Evolutionary conservation across 2,797 vertebrate genomes (phyloP), one percentile per base, ranked within the genome.

Genomic region (Pipistrellus pygmaeus): DNA sequence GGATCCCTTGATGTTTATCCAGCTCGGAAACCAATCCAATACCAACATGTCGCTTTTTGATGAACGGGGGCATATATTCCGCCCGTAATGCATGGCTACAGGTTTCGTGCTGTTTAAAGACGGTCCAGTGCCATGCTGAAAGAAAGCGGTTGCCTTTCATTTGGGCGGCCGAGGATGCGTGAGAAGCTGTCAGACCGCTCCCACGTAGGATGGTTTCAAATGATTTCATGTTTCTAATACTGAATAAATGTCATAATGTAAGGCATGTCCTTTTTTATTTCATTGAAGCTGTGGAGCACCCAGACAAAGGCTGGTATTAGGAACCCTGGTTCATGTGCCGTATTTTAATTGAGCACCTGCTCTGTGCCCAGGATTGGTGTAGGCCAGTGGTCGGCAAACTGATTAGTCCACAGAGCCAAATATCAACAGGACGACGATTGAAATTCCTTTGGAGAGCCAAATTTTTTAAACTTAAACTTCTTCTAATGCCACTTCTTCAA

Each of bases 181-280:
- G 82, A 72, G 92, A 93, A 76, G 14, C 38, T 88, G 66, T 60
- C 72, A 83, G 76, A 30, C 38, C 64, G 44, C 3, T 73, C 10
- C 15, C 51, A 64, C 51, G 35, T 55, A 41, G 18, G 57, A 25
- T 57, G 11, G n/a, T 81, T 38, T 25, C 55, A 62, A 62, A 32
- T 17, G 30, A 27, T 81, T 88, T 93, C 81, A n/a, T 87, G 44
- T 94, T 95, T 90, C 23, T 93, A 71, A 82, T 64, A 78, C 21
- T 64, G 51, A 84, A 27, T 85, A 75, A 78, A 62, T 64, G 18
- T n/a, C 23, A 78, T 48, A n/a, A 41, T 69, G 10, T 25, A 64
- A 30, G 62, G 3, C n/a, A 35, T 53, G 87, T 92, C n/a, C 21
- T n/a, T 90, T 51, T 72, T 83, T 44, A 64, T 84, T 62, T 60